phyloP scores from a whole-genome alignment of 2,797 vertebrate genomes.

The Iguana delicatissima region DNA sequence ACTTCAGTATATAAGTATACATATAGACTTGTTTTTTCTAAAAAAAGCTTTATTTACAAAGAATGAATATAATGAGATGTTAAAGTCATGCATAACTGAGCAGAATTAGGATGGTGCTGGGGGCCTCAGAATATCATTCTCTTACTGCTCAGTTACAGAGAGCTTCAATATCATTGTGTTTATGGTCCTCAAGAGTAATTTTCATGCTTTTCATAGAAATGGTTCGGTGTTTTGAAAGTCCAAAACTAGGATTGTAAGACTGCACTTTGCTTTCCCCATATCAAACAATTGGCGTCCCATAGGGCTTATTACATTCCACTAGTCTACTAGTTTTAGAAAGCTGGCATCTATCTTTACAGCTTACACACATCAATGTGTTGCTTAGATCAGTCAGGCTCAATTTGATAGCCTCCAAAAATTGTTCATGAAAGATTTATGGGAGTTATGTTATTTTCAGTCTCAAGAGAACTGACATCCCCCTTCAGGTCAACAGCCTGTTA shows the following conservation, averaged over 20 bases:
- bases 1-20: background rate
- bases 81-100: too few species aligned
- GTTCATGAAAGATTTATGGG: slow-evolving; percentile 19
- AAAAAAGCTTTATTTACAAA: too few species aligned
- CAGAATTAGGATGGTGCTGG: background rate
- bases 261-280: background rate
- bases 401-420: slow-evolving; percentile 25
- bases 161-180: background rate
- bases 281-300: background rate
- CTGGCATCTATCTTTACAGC: background rate
- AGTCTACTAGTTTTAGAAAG: background rate
- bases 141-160: background rate
- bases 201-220: background rate
- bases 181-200: background rate
- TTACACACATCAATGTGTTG: background rate
- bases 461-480: slow-evolving; percentile 22
- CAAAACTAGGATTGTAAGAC: too few species aligned
- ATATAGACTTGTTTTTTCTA: too few species aligned
- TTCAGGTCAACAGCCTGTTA: slow-evolving; percentile 31
- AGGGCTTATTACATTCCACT: background rate
- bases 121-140: background rate
- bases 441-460: slow-evolving; percentile 37
- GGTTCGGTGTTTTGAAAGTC: background rate
- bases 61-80: too few species aligned
- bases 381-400: slow-evolving; percentile 20